Evolutionary conservation across 2,888 invertebrate genomes (phyloP).

Genomic region (Trachelus stipa): DNA sequence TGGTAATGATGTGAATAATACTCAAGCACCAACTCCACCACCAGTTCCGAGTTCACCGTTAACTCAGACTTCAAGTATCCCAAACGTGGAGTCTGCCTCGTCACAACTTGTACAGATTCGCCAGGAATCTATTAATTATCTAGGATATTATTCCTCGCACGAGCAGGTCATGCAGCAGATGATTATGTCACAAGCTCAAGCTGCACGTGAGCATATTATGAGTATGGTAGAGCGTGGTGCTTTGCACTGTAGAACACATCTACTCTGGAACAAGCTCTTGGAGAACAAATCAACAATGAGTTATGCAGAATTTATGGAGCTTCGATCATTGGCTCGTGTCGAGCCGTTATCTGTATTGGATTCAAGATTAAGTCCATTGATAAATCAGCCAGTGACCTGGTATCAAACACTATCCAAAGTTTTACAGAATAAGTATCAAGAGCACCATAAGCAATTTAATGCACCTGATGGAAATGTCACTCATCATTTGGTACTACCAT

Average conservation of each 20-base stretch:
- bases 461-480: slow-evolving; percentile 72
- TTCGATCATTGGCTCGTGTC: slow-evolving; percentile 72
- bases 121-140: slow-evolving; percentile 76
- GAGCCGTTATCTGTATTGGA: slow-evolving; percentile 73
- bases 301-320: slow-evolving; percentile 74
- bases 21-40: slow-evolving; percentile 58
- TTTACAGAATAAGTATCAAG: slow-evolving; percentile 71
- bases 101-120: slow-evolving; percentile 63
- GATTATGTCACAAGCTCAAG: slow-evolving; percentile 71
- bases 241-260: slow-evolving; percentile 76
- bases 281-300: slow-evolving; percentile 68
- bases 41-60: slow-evolving; percentile 61
- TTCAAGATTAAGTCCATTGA: slow-evolving; percentile 70
- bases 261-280: slow-evolving; percentile 78
- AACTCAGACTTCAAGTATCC: slow-evolving; percentile 43
- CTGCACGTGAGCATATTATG: slow-evolving; percentile 70
- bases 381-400: slow-evolving; percentile 74
- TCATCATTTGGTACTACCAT: slow-evolving; percentile 75
- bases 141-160: slow-evolving; percentile 77
- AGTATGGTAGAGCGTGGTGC: slow-evolving; percentile 75
- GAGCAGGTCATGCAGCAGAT: slow-evolving; percentile 75
- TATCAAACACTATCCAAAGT: slow-evolving; percentile 74
- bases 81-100: slow-evolving; percentile 38
- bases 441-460: slow-evolving; percentile 71
- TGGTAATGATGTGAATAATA: slow-evolving; percentile 33